Evolutionary conservation across 2,797 vertebrate genomes (phyloP), one percentile per base, ranked within the genome.

Genomic region (Brachyalestes nurse): DNA sequence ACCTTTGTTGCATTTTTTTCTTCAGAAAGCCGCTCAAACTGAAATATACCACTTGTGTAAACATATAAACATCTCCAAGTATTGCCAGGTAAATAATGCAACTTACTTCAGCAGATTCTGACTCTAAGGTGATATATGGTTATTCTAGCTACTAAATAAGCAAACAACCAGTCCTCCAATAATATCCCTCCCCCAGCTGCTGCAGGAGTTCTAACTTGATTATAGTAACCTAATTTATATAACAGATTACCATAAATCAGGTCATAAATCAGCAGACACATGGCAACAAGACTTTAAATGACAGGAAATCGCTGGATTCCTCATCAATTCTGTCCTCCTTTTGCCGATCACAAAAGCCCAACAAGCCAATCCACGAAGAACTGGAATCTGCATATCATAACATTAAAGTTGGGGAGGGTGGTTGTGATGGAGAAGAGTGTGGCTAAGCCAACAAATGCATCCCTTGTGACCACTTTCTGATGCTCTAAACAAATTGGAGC

Each of bases 191-290:
- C 23, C 23, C 66, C 81, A 64, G 58, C 69, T 79, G 85, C 42
- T 80, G 75, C 77, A 23, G 75, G 67, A 82, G 86, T 83, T 89
- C 77, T 86, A 91, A 92, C 87, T 84, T 51, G 82, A 90, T 91
- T 89, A 91, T 77, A 65, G 85, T 90, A 92, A 92, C 86, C 83
- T 88, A 87, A 92, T 92, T 89, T 84, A 86, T 88, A 83, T 85
- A 90, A 90, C 84, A 89, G 88, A 91, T 89, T 86, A 83, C 88
- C 83, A 77, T 70, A 80, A 89, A 90, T 87, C 82, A 85, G 81
- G 77, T 81, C 84, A 88, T 91, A 83, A 87, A 89, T 91, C 90
- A 91, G 87, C 72, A 66, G 64, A 82, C 77, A 83, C 86, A 87
- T 83, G 79, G 85, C 86, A 76, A 85, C 84, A 86, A 83, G 81